These are phyloP conservation scores for Paratilapia polleni DNA, from an alignment of 2,113 vertebrate genomes.

Conservation along the genomic window DNA sequence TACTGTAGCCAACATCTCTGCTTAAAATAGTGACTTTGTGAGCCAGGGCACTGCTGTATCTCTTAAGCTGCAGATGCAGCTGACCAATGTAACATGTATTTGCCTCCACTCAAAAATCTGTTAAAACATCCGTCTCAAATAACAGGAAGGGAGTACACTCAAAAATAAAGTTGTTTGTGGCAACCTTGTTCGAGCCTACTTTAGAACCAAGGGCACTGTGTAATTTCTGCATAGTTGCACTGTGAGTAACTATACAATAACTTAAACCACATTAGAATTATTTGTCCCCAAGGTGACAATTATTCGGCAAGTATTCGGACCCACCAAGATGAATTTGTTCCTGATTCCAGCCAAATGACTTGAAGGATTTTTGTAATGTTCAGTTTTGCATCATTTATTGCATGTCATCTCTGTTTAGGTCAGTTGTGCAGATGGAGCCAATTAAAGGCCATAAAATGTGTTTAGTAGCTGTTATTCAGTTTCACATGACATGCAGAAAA, in stretches of 20 bases:
- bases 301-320: constrained; percentile 27
- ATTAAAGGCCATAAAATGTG: not conserved
- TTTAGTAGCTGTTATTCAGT: not conserved
- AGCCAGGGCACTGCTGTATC: constrained; percentile 25
- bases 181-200: constrained; percentile 61
- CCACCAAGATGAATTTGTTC: constrained; percentile 33
- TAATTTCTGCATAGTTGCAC: constrained; percentile 56
- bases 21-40: constrained; percentile 35
- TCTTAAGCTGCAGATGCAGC: constrained; percentile 50
- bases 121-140: constrained; percentile 77
- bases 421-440: not conserved
- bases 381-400: not conserved
- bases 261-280: constrained; percentile 25
- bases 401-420: not conserved
- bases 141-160: constrained; percentile 81
- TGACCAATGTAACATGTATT: constrained; percentile 63
- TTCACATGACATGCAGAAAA: not conserved
- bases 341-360: not conserved
- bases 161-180: constrained; percentile 79
- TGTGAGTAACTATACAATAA: constrained; percentile 23
- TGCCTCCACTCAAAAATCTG: constrained; percentile 59
- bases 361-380: constrained; percentile 18
- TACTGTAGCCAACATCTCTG: constrained; percentile 13
- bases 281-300: constrained; percentile 45
- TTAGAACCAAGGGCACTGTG: constrained; percentile 50